Evolutionary conservation across 2,797 vertebrate genomes (phyloP).

Genomic region (Lindbergichthys nudifrons): DNA sequence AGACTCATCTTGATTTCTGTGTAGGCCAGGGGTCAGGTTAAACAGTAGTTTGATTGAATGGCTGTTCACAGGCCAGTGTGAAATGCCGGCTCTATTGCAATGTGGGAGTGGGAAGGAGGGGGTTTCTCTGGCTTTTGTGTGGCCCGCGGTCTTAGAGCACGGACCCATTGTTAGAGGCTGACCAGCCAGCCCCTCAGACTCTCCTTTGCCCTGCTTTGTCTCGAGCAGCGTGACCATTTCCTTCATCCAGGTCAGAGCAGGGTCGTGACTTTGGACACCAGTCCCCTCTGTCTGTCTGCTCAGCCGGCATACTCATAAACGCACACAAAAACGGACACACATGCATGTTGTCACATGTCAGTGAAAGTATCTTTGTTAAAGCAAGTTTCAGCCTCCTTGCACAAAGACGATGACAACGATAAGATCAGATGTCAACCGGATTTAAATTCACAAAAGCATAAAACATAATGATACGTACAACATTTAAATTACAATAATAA

Average conservation of each 20-base stretch:
- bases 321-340: constrained; percentile 40
- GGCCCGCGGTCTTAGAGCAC: constrained; percentile 80
- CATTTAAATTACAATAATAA: not conserved
- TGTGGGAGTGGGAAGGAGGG: constrained; percentile 80
- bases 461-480: not conserved
- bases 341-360: constrained; percentile 34
- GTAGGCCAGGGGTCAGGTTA: constrained; percentile 83
- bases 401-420: not conserved
- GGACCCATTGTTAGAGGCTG: constrained; percentile 82
- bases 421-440: constrained; percentile 10
- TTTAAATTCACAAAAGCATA: not conserved
- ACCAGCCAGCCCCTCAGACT: constrained; percentile 85
- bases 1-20: constrained; percentile 78
- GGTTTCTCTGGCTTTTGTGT: constrained; percentile 84
- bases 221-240: constrained; percentile 85
- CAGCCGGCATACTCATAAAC: constrained; percentile 65
- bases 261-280: constrained; percentile 88
- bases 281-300: constrained; percentile 78
- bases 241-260: constrained; percentile 87
- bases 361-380: not conserved
- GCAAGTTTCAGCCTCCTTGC: not conserved
- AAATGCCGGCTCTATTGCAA: constrained; percentile 87
- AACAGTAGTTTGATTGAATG: constrained; percentile 89
- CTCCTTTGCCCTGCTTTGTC: constrained; percentile 86
- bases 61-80: constrained; percentile 87